phyloP scores from a whole-genome alignment of 2,797 vertebrate species.

The Sylvilagus floridanus region DNA sequence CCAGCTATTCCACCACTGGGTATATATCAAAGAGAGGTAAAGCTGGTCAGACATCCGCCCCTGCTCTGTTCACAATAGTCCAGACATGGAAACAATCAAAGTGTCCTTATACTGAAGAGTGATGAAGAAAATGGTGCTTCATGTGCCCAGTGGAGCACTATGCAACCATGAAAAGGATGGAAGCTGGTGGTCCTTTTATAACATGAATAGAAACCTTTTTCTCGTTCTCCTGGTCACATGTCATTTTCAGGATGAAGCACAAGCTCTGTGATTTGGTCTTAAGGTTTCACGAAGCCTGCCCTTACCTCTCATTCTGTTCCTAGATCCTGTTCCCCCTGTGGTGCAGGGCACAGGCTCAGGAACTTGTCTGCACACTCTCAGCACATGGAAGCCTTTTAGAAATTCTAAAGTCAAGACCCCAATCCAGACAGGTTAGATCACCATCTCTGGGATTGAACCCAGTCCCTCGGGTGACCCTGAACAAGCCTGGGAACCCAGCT shows the following conservation, averaged over 20 bases:
- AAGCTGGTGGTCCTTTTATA: neutral
- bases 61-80: too few species aligned
- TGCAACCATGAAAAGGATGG: too few species aligned
- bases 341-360: neutral
- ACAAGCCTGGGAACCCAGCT: neutral
- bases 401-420: neutral
- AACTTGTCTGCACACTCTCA: neutral
- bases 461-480: neutral
- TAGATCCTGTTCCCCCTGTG: neutral
- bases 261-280: neutral
- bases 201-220: neutral
- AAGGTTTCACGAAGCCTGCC: neutral
- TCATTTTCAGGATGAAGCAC: slow-evolving; percentile 11
- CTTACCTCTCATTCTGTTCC: neutral
- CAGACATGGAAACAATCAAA: too few species aligned
- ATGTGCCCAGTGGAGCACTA: too few species aligned
- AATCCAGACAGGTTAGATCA: neutral
- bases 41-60: too few species aligned
- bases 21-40: too few species aligned
- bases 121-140: too few species aligned
- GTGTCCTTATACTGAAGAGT: too few species aligned
- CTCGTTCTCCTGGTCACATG: neutral
- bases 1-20: too few species aligned
- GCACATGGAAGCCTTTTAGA: neutral
- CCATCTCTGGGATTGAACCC: neutral